These are phyloP conservation scores for Cliona cf. orientalis DNA, from an alignment of 37 sponge, comb jelly and placozoan genomes.

Conservation along the genomic window DNA sequence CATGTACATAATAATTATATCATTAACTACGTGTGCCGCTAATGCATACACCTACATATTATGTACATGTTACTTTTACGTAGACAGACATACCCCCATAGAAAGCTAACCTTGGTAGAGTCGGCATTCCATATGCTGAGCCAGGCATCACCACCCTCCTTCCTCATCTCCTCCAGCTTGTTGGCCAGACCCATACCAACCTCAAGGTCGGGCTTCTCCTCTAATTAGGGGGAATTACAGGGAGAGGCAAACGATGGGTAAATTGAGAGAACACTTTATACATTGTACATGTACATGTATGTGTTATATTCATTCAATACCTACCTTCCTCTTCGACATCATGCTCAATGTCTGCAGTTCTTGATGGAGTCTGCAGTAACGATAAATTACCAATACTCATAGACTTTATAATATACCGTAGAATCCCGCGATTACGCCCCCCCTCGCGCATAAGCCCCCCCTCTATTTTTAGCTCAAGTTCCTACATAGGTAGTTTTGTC, in stretches of 20 bases:
- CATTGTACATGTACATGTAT: background rate
- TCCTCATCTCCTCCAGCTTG: slow-evolving; percentile 53
- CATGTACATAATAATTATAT: no score
- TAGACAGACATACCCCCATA: no score
- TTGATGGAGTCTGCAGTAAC: background rate
- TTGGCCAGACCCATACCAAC: slow-evolving; percentile 20
- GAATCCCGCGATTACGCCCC: no score
- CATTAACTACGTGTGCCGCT: no score
- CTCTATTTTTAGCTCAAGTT: no score
- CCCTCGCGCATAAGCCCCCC: no score
- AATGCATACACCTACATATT: no score
- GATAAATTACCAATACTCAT: background rate
- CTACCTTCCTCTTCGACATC: background rate
- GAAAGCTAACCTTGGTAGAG: background rate
- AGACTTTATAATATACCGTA: no score
- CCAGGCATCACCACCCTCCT: slow-evolving; percentile 71
- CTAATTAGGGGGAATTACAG: no score
- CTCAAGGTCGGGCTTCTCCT: slow-evolving; percentile 13
- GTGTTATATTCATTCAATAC: background rate
- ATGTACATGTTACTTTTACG: background rate
- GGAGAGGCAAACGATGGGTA: background rate
- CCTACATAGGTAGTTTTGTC: no score
- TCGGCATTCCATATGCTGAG: slow-evolving; percentile 42
- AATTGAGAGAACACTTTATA: background rate
- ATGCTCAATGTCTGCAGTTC: slow-evolving; percentile 18